Conservation (phyloP, 2,888 invertebrate species). For the Chaetogeoica ovagalla region DNA sequence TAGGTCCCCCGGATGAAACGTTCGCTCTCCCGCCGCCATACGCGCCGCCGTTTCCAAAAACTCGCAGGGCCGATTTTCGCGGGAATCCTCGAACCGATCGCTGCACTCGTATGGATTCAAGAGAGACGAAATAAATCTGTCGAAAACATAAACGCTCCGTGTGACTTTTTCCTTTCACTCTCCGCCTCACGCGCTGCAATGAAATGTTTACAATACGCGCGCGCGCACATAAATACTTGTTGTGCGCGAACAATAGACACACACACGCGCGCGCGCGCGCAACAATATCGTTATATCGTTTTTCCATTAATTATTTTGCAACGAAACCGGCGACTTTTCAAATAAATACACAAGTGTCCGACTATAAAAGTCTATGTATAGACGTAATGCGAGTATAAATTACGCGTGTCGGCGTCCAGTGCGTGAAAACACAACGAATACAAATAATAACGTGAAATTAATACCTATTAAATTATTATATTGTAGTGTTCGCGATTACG, state of each 20-base stretch:
- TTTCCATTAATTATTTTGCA: too few species aligned
- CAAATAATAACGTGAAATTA: too few species aligned
- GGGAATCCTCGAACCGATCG: constrained; percentile 13
- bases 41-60: constrained; percentile 2
- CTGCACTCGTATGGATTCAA: neutral
- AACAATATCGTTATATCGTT: neutral
- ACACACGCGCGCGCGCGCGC: neutral
- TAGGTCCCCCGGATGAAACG: too few species aligned
- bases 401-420: too few species aligned
- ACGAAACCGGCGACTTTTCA: too few species aligned
- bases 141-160: constrained; percentile 15
- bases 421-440: too few species aligned
- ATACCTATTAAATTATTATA: too few species aligned
- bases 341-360: too few species aligned
- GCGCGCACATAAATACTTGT: neutral
- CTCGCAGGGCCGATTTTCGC: constrained; percentile 22
- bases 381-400: too few species aligned
- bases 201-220: neutral
- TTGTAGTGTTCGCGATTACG: too few species aligned
- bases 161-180: neutral
- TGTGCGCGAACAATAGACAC: neutral
- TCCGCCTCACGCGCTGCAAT: neutral
- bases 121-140: constrained; percentile 47
- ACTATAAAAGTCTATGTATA: too few species aligned
- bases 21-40: too few species aligned